Percentiles rank a stretch among this genome's conserved stretches.
These are phyloP conservation scores for Cirrhinus mrigala DNA, from an alignment of 2,797 vertebrate genomes.

Conservation along the genomic window DNA sequence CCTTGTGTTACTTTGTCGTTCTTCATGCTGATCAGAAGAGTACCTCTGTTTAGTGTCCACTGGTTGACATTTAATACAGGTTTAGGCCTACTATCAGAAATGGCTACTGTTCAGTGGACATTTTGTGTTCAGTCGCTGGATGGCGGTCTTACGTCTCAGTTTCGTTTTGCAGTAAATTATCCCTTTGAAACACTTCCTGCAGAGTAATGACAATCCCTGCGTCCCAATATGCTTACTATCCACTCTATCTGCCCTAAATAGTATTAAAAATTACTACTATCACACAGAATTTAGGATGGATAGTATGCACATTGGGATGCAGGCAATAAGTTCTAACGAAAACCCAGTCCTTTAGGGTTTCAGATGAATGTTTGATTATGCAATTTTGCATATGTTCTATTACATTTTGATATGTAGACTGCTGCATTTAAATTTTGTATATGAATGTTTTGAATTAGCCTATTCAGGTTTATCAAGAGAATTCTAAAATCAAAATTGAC, in stretches of 20 bases:
- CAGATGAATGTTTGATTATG: neutral
- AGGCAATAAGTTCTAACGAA: neutral
- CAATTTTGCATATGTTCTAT: neutral
- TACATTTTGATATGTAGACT: neutral
- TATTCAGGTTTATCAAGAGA: neutral
- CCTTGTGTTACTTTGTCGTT: neutral
- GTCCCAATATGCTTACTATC: no score
- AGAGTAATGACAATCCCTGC: neutral
- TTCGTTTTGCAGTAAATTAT: neutral
- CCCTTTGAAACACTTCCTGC: no score
- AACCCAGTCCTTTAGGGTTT: neutral
- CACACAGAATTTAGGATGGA: no score
- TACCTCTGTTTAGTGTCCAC: neutral
- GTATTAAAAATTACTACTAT: no score
- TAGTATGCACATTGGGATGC: no score
- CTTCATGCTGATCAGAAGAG: neutral
- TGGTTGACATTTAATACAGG: neutral
- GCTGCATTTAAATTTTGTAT: neutral
- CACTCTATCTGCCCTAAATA: no score
- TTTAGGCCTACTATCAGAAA: neutral
- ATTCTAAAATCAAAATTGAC: neutral
- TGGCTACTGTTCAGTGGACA: conserved; percentile 16
- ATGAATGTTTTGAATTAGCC: neutral
- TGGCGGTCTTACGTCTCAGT: neutral
- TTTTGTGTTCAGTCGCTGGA: conserved; percentile 15